A percentile compares a stretch with the other conserved stretches of the same genome.
phyloP scores from a whole-genome alignment of 2,888 invertebrate species.

The Carpatolechia fugitivella region DNA sequence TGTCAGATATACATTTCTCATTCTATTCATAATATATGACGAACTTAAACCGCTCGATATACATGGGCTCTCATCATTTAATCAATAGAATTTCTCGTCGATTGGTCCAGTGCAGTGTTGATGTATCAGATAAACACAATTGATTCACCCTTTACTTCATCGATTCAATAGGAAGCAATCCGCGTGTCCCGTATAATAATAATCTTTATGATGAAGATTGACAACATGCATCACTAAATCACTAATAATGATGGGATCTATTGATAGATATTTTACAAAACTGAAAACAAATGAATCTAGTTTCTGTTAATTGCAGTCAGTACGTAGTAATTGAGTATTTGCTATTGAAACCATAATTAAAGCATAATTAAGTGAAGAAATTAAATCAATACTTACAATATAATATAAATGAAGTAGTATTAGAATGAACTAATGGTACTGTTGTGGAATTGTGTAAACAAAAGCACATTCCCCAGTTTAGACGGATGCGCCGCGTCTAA shows the following conservation, averaged over 20 bases:
- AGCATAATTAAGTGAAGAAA: no score
- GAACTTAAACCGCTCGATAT: no score
- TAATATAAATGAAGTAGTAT: background rate
- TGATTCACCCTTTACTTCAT: constrained; percentile 36
- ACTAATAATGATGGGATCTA: constrained; percentile 14
- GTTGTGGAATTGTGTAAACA: constrained; percentile 21
- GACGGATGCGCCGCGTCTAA: constrained; percentile 53
- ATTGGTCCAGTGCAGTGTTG: constrained; percentile 17
- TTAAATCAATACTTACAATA: no score
- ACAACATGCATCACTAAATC: constrained; percentile 37
- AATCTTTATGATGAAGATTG: constrained; percentile 57
- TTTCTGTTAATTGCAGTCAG: no score
- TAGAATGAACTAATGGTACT: background rate
- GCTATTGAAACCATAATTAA: no score
- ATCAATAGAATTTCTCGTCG: constrained; percentile 3
- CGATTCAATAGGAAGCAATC: constrained; percentile 42
- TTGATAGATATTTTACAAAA: constrained; percentile 2
- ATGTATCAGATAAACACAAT: constrained; percentile 28
- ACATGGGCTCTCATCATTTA: background rate
- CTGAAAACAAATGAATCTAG: background rate
- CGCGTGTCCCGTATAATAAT: constrained; percentile 65
- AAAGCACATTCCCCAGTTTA: constrained; percentile 36
- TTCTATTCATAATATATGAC: no score
- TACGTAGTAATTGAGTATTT: background rate
- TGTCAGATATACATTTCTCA: no score